These are phyloP conservation scores for Blera fallax DNA, from an alignment of 2,888 invertebrate species.

Conservation along the genomic window DNA sequence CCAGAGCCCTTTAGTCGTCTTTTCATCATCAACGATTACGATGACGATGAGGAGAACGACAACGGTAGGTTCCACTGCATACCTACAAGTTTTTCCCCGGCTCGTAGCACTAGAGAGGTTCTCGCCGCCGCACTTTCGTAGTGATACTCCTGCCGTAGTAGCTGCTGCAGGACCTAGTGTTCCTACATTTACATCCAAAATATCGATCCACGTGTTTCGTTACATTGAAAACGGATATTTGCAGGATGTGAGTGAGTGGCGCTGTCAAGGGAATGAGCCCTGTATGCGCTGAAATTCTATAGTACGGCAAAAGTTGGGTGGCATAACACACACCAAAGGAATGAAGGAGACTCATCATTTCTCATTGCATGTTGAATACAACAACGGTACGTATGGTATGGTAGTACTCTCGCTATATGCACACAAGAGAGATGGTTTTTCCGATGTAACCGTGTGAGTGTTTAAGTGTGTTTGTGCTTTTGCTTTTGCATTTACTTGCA, in stretches of 20 bases:
- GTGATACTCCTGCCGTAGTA: conserved; percentile 15
- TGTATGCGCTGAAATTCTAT: conserved; percentile 23
- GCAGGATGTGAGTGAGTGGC: conserved; percentile 58
- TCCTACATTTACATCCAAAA: conserved; percentile 56
- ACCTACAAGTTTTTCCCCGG: conserved; percentile 27
- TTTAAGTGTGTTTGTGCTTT: conserved; percentile 3
- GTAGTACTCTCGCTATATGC: conserved; percentile 23
- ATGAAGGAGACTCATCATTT: conserved; percentile 21
- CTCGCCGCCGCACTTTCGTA: conserved; percentile 6
- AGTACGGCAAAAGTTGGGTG: background rate
- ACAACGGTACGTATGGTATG: background rate
- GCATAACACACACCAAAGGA: background rate
- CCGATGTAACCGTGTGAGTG: background rate
- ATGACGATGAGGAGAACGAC: background rate
- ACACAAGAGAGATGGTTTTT: background rate
- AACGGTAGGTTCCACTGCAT: conserved; percentile 29
- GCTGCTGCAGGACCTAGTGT: conserved; percentile 10
- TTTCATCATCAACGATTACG: conserved; percentile 26
- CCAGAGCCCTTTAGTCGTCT: conserved; percentile 27
- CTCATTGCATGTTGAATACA: conserved; percentile 12
- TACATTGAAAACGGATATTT: conserved; percentile 65
- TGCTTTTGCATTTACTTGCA: conserved; percentile 59
- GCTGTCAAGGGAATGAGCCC: conserved; percentile 54
- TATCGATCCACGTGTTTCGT: conserved; percentile 67
- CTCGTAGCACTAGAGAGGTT: conserved; percentile 7